phyloP scores from a whole-genome alignment of 2,797 vertebrate species.

The Numenius phaeopus region DNA sequence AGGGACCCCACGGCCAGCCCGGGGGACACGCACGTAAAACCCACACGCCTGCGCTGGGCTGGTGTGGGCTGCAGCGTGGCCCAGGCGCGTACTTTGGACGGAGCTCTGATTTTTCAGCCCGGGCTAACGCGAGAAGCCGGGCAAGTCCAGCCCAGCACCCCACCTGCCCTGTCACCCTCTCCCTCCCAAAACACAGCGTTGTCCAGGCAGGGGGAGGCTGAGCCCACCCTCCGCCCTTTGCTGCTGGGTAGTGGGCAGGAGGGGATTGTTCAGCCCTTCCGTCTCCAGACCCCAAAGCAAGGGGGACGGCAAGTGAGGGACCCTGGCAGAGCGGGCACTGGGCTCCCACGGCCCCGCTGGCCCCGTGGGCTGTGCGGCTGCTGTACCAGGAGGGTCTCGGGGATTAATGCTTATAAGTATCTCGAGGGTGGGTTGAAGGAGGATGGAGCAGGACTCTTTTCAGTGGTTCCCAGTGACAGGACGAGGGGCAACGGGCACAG shows the following conservation, averaged over 20 bases:
- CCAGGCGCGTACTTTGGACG: neutral
- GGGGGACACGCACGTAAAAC: neutral
- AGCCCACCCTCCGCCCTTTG: neutral
- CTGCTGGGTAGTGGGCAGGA: neutral
- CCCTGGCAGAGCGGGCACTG: fast-evolving
- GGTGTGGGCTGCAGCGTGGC: neutral
- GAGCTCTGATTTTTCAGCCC: neutral
- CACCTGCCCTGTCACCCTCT: neutral
- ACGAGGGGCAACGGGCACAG: too few species aligned
- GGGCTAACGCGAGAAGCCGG: neutral
- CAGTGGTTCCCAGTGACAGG: too few species aligned
- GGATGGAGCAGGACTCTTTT: too few species aligned
- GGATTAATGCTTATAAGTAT: neutral
- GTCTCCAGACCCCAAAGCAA: neutral
- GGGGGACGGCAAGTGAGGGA: neutral
- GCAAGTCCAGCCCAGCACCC: neutral
- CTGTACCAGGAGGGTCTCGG: neutral
- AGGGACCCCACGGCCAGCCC: neutral
- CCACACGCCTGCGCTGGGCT: fast-evolving
- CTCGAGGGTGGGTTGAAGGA: too few species aligned
- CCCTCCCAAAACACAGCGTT: neutral
- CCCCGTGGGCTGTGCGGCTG: neutral
- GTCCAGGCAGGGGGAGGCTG: neutral
- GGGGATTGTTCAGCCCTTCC: neutral
- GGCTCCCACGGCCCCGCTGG: neutral